Evolutionary conservation across 1,140 invertebrate species (phyloP), one percentile per base, ranked within the genome.

Genomic region (Drosophila mauritiana): DNA sequence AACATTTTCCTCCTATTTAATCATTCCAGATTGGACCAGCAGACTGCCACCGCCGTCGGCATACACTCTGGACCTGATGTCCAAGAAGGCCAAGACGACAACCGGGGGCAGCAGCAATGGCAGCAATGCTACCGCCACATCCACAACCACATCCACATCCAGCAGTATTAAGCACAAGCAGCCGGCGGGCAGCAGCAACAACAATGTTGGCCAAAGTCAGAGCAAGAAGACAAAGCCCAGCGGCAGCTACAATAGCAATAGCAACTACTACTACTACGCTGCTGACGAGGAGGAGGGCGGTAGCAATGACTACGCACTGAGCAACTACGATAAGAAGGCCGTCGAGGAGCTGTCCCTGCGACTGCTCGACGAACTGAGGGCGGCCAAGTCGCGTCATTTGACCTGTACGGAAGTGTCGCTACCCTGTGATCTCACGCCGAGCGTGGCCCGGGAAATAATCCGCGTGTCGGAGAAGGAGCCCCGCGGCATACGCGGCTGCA

Each of bases 391-490:
- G 56, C 95, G 95, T 58, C 95, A 96, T 83, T 92, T 97, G 72
- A 94, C 95, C 40, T 96, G 96, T 79, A 96, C 96, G 8, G 96
- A 97, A 92, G 96, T 97, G 27, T 93, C 97, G 62, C 93, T 97
- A 76, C 97, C 97, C 15, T 95, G 96, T 61, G 96, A 96, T 92
- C 94, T 97, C 49, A 94, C 97, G 43, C 94, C 94, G 40, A 93
- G 95, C 80, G 95, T 97, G 63, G 95, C 96, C 27, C 93, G 94
- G 58, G 96, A 97, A 89, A 95, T 97, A 39, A 92, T 97, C 51
- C 94, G 94, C 3, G 95, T 96, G 92, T 96, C 97, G 0, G 96
- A 97, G 88, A 95, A 95, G 64, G 97, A 98, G 92, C 97, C 97
- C 11, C 97, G 96, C 90, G 97, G 97, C 72, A 94, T 97, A 1